Base-by-base conservation (phyloP, 1,140 invertebrate species). In the Bombyx mandarina region DNA sequence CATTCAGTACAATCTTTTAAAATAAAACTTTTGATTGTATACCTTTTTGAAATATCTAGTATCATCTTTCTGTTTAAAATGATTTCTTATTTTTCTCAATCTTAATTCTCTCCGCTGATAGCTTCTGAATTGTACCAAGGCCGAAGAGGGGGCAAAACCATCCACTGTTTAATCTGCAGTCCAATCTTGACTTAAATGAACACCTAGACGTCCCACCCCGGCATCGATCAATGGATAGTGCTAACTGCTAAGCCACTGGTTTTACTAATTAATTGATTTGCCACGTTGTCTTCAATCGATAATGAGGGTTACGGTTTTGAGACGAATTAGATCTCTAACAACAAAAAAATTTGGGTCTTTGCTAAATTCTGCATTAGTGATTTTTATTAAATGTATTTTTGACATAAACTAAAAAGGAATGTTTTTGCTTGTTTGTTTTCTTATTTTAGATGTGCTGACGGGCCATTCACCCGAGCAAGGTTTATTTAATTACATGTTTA, bases 171-270 rank as follows among this genome's bases (percentile, higher is more conserved):
- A 78, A 81, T 85, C 79, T 76, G 52, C 63, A 75, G 71, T 75
- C 69, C 76, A 75, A 84, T 80, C 79, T 84, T 76, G 71, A 79
- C 62, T 79, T 79, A 82, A 84, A 84, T 82, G 81, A 80, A 84
- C 77, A 81, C 76, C 75, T 79, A 76, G 69, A 69, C 65, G 62
- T 56, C 59, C 52, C 66, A 66, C 65, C 70, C 63, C 69, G 61
- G 69, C 73, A 82, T 82, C 69, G 72, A 82, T 80, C 74, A 69
- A 76, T 46, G 65, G 71, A 77, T 72, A 75, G 65, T 71, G 70
- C 62, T 69, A 75, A 75, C 64, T 71, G 70, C 62, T 69, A 75
- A 77, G 65, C 71, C 67, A 71, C 65, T 76, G 74, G 67, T 75
- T 71, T 35, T 46, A 58, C 58, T 85, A 85, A 85, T 85, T 71